Evolutionary conservation across 2,113 vertebrate species (phyloP).

Genomic region (Trichechus manatus): DNA sequence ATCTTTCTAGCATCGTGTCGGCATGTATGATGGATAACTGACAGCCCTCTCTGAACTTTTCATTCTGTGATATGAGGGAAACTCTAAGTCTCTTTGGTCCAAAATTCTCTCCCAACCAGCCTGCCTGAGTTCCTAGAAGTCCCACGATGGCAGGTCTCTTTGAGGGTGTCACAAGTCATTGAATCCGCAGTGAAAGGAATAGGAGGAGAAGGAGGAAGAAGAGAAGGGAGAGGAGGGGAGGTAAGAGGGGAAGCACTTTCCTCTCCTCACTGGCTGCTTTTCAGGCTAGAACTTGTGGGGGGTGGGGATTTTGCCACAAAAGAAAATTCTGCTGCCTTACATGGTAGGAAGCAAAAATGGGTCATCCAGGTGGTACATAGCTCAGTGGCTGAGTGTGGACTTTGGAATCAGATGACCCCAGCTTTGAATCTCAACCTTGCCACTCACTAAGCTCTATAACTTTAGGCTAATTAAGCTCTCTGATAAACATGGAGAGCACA

Average conservation of each 20-base stretch:
- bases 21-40: accelerated
- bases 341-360: not conserved
- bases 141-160: not conserved
- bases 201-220: not conserved
- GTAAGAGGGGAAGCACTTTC: too few species aligned
- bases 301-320: not conserved
- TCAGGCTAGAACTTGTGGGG: not conserved
- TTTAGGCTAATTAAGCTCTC: not conserved
- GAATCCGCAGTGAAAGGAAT: not conserved
- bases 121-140: not conserved
- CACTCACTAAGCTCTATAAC: not conserved
- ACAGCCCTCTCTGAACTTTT: not conserved
- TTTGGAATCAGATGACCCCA: not conserved
- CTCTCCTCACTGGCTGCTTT: not conserved
- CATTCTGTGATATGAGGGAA: not conserved
- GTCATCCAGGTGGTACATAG: not conserved
- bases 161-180: too few species aligned
- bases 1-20: not conserved
- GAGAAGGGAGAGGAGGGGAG: too few species aligned
- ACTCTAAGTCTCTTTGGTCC: not conserved
- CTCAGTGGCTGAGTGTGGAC: not conserved
- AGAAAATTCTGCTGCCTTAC: not conserved
- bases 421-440: not conserved
- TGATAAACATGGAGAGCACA: not conserved
- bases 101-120: not conserved